Evolutionary conservation across 2,797 vertebrate species (phyloP).

Genomic region (Melanotaenia maccullochi): DNA sequence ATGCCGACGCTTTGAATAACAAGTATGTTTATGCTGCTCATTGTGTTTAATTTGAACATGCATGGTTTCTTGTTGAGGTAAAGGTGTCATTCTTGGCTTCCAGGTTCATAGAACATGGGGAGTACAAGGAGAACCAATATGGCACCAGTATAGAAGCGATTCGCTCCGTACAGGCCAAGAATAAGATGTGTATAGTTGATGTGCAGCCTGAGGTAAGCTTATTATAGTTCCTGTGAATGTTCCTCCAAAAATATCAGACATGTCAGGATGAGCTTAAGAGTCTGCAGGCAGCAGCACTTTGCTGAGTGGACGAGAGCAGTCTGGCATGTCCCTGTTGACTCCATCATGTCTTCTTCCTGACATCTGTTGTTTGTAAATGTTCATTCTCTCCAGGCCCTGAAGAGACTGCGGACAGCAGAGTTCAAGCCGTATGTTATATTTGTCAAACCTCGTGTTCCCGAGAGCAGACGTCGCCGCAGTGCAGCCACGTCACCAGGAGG

Average conservation of each 20-base stretch:
- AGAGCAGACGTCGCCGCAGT: slow-evolving; percentile 84
- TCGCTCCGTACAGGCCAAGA: slow-evolving; percentile 91
- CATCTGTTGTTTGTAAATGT: slow-evolving; percentile 15
- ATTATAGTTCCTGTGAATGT: slow-evolving; percentile 4
- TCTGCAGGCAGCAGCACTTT: slow-evolving; percentile 4
- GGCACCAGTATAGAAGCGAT: slow-evolving; percentile 96
- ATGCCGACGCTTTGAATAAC: slow-evolving; percentile 90
- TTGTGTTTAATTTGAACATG: background rate
- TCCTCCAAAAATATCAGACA: slow-evolving; percentile 2
- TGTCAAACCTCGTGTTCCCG: slow-evolving; percentile 90
- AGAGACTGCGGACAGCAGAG: slow-evolving; percentile 90
- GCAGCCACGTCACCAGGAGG: slow-evolving; percentile 84
- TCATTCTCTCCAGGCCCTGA: slow-evolving; percentile 85
- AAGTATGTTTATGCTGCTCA: slow-evolving; percentile 82
- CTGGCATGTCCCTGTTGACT: too few relatives aligned
- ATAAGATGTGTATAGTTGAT: slow-evolving; percentile 95
- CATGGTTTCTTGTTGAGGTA: background rate
- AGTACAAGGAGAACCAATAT: slow-evolving; percentile 95
- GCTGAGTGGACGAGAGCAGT: too few relatives aligned
- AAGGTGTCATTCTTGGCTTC: background rate
- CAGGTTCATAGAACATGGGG: slow-evolving; percentile 95
- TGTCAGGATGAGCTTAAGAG: background rate
- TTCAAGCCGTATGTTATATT: slow-evolving; percentile 96
- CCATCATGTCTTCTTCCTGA: slow-evolving; percentile 10
- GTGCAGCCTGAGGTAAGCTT: slow-evolving; percentile 91